A percentile compares a stretch with the other conserved stretches of the same genome.
phyloP scores from a whole-genome alignment of 2,888 invertebrate species.

The Zygogramma bicolorata region DNA sequence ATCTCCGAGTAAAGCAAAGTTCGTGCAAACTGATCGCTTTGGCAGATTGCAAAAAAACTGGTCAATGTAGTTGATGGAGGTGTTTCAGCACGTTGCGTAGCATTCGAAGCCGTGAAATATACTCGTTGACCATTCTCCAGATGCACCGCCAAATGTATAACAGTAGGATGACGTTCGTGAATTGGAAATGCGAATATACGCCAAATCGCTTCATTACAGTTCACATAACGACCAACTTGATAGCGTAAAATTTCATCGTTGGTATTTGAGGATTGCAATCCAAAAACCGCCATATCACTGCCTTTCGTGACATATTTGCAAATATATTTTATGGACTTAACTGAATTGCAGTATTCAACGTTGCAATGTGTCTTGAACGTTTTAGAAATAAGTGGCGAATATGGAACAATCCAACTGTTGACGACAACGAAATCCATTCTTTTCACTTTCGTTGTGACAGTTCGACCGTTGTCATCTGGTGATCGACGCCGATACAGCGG shows the following conservation, averaged over 20 bases:
- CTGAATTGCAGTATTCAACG: slow-evolving; percentile 61
- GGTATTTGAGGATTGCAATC: neutral
- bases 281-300: slow-evolving; percentile 46
- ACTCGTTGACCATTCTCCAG: slow-evolving; percentile 46
- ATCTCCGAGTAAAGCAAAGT: slow-evolving; percentile 44
- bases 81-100: slow-evolving; percentile 38
- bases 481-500: slow-evolving; percentile 54
- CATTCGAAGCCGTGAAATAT: slow-evolving; percentile 31
- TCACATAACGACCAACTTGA: slow-evolving; percentile 49
- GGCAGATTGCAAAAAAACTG: slow-evolving; percentile 44
- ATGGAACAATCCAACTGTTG: slow-evolving; percentile 61
- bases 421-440: slow-evolving; percentile 40
- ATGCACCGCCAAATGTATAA: slow-evolving; percentile 40
- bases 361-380: slow-evolving; percentile 56
- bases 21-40: slow-evolving; percentile 36
- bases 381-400: slow-evolving; percentile 52
- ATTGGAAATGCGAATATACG: slow-evolving; percentile 42
- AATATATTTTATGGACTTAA: slow-evolving; percentile 61
- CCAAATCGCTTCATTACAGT: slow-evolving; percentile 55
- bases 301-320: slow-evolving; percentile 57
- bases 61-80: slow-evolving; percentile 54
- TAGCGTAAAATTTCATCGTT: slow-evolving; percentile 53
- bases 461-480: neutral
- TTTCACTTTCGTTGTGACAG: neutral
- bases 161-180: slow-evolving; percentile 56